Conservation (phyloP, 2,113 vertebrate species). For the Cisticola juncidis region DNA sequence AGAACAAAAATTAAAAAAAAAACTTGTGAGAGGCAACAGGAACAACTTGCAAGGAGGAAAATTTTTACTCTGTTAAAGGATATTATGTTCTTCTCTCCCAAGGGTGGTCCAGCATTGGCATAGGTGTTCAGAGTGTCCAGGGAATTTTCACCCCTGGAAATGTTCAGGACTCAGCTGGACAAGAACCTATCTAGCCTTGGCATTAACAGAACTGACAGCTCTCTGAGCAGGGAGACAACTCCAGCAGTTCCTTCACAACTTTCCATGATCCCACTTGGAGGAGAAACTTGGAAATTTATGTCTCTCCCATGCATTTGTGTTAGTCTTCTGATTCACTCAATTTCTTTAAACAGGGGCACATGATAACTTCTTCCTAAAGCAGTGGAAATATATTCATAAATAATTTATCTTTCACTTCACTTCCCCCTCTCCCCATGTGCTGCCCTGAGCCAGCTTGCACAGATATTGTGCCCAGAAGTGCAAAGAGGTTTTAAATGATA, state of each 20-base stretch:
- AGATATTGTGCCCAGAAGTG: background rate
- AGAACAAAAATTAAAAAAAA: background rate
- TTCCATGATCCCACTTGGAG: background rate
- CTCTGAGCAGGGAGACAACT: background rate
- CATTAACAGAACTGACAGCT: background rate
- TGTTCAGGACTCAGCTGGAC: background rate
- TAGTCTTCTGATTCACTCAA: background rate
- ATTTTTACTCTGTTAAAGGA: background rate
- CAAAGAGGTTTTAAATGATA: background rate
- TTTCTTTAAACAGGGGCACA: background rate
- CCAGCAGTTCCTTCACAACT: background rate
- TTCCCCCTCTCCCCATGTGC: background rate
- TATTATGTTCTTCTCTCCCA: background rate
- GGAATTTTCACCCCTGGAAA: background rate
- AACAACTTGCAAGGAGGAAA: background rate
- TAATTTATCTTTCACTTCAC: background rate
- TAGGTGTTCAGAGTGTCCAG: background rate
- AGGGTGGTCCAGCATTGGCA: background rate
- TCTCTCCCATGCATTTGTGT: background rate
- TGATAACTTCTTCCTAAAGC: background rate
- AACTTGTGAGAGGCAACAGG: fast-evolving
- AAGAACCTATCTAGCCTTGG: background rate
- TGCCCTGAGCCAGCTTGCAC: background rate
- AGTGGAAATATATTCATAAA: background rate
- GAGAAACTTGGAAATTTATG: background rate